These are phyloP conservation scores for Drosophila incognita DNA, from an alignment of 2,888 invertebrate genomes.

Conservation along the genomic window DNA sequence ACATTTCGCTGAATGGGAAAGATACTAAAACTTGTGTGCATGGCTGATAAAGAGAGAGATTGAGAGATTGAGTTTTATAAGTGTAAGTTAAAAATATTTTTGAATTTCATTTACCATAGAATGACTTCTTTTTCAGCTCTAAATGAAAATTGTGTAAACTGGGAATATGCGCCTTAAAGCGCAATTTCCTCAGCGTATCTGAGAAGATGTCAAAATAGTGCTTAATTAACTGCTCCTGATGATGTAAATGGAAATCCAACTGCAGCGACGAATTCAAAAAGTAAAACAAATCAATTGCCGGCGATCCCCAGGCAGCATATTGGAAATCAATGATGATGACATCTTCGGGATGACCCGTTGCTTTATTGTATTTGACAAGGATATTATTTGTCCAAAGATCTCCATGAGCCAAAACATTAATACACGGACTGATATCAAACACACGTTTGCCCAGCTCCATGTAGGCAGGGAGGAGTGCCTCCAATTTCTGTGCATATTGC, in stretches of 20 bases:
- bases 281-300: slow-evolving; percentile 83
- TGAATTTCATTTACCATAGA: slow-evolving; percentile 71
- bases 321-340: slow-evolving; percentile 83
- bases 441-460: slow-evolving; percentile 82
- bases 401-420: slow-evolving; percentile 83
- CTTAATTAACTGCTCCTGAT: slow-evolving; percentile 82
- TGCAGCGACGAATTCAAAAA: slow-evolving; percentile 82
- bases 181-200: slow-evolving; percentile 71
- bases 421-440: slow-evolving; percentile 70
- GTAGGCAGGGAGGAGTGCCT: slow-evolving; percentile 67
- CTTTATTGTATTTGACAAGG: slow-evolving; percentile 79
- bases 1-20: slow-evolving; percentile 82
- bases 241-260: slow-evolving; percentile 76
- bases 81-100: neutral
- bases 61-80: neutral
- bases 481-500: slow-evolving; percentile 76
- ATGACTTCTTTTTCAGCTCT: slow-evolving; percentile 77
- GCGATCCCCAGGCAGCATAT: slow-evolving; percentile 84
- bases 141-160: slow-evolving; percentile 79
- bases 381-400: slow-evolving; percentile 85
- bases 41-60: slow-evolving; percentile 60
- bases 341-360: slow-evolving; percentile 73
- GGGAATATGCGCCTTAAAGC: slow-evolving; percentile 77
- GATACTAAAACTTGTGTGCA: slow-evolving; percentile 78
- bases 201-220: slow-evolving; percentile 76